Conservation (phyloP, 2,888 invertebrate species). For the Hypercompe scribonia region DNA sequence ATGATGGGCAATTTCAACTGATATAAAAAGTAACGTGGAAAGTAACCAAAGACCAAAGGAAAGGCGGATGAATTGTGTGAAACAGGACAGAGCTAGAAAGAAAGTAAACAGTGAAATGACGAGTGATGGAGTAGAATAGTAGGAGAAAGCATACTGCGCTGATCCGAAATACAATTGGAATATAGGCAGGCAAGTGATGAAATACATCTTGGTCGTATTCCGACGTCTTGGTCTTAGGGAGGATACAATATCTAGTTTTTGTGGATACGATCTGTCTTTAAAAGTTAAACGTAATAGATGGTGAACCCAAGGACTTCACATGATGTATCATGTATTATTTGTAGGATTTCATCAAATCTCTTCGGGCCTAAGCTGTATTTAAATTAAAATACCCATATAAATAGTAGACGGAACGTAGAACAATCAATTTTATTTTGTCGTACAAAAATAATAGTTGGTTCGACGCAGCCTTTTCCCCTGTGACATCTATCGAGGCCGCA, state of each 20-base stretch:
- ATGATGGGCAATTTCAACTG: too few relatives aligned
- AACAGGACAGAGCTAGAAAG: too few relatives aligned
- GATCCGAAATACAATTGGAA: too few relatives aligned
- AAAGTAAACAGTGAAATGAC: too few relatives aligned
- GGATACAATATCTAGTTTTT: not conserved
- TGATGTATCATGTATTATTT: conserved; percentile 24
- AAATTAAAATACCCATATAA: conserved; percentile 55
- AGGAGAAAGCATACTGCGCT: too few relatives aligned
- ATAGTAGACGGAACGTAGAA: conserved; percentile 58
- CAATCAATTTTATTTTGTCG: conserved; percentile 82
- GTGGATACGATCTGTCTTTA: not conserved
- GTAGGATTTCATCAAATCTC: conserved; percentile 15
- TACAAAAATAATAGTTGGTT: conserved; percentile 82
- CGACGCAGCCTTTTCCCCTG: conserved; percentile 76
- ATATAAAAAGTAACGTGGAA: too few relatives aligned
- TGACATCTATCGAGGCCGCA: conserved; percentile 80
- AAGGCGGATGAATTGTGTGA: too few relatives aligned
- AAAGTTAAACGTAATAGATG: conserved; percentile 4
- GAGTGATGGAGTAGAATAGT: too few relatives aligned
- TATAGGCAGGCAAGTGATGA: too few relatives aligned
- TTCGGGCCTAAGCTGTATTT: conserved; percentile 41
- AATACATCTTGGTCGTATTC: too few relatives aligned
- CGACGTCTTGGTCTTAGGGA: not conserved
- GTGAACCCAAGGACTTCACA: conserved; percentile 1
- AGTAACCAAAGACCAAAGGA: too few relatives aligned